A percentile compares a stretch with the other conserved stretches of the same genome.
Evolutionary conservation across 2,888 invertebrate genomes (phyloP).

Genomic region (Leucophenga montana): DNA sequence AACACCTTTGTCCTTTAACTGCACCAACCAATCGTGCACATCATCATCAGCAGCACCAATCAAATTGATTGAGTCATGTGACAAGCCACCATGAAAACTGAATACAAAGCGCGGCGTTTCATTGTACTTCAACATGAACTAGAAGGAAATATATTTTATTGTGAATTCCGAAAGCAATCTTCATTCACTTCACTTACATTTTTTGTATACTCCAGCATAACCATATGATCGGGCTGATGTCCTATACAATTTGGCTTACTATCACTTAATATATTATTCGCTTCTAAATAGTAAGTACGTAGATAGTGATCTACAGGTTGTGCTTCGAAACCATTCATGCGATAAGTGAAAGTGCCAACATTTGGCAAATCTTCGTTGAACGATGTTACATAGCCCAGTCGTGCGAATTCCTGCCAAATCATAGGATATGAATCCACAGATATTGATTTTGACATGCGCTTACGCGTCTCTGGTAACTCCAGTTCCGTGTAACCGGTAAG

Average conservation of each 20-base stretch:
- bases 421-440: slow-evolving; percentile 87
- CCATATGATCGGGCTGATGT: slow-evolving; percentile 80
- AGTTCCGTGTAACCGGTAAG: slow-evolving; percentile 88
- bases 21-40: slow-evolving; percentile 78
- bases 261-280: slow-evolving; percentile 75
- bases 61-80: slow-evolving; percentile 88
- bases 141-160: slow-evolving; percentile 29
- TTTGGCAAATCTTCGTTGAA: slow-evolving; percentile 90
- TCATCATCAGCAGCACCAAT: slow-evolving; percentile 86
- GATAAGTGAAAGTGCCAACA: slow-evolving; percentile 91
- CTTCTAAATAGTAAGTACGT: slow-evolving; percentile 84
- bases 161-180: too few species aligned
- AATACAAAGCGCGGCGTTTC: slow-evolving; percentile 86
- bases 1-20: slow-evolving; percentile 77
- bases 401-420: slow-evolving; percentile 86
- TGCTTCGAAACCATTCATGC: slow-evolving; percentile 87
- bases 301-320: slow-evolving; percentile 94
- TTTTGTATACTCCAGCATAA: slow-evolving; percentile 79
- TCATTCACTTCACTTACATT: slow-evolving; percentile 80
- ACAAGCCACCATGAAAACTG: slow-evolving; percentile 90
- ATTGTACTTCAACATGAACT: slow-evolving; percentile 78
- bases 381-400: slow-evolving; percentile 83
- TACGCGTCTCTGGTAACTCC: slow-evolving; percentile 90
- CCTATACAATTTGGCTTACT: slow-evolving; percentile 81
- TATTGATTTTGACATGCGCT: slow-evolving; percentile 77